Conservation (phyloP, 2,113 vertebrate species). For the Cavia porcellus region DNA sequence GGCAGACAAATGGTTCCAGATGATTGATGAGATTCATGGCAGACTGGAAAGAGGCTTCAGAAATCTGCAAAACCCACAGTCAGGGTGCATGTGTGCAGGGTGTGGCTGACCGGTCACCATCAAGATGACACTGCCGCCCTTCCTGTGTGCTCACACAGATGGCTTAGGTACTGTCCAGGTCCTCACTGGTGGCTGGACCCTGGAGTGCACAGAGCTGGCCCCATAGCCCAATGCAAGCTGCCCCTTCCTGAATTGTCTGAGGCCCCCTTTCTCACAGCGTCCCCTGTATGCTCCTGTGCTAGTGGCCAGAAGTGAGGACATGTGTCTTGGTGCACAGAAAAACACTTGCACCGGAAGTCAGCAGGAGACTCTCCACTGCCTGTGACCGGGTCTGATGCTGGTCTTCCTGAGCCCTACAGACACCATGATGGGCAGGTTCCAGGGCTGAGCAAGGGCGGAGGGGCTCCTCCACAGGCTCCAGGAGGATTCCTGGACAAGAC, state of each 20-base stretch:
- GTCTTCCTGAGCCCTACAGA: not conserved
- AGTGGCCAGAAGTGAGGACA: not conserved
- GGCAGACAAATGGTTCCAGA: not conserved
- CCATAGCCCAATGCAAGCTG: fast-evolving
- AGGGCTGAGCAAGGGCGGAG: not conserved
- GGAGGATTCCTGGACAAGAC: not conserved
- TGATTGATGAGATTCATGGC: not conserved
- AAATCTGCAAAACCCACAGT: not conserved
- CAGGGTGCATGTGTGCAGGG: too few relatives aligned
- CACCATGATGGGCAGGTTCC: not conserved
- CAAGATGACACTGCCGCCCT: fast-evolving
- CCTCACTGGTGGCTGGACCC: fast-evolving
- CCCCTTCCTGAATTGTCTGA: not conserved
- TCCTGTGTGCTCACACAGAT: fast-evolving
- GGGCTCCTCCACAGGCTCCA: not conserved
- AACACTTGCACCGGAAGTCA: not conserved
- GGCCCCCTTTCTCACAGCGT: too few relatives aligned
- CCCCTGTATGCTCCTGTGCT: not conserved
- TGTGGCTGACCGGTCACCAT: not conserved
- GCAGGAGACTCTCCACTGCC: not conserved
- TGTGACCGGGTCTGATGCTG: not conserved
- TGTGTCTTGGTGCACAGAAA: not conserved
- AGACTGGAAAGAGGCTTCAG: too few relatives aligned
- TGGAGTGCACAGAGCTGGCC: too few relatives aligned
- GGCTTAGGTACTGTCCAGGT: not conserved